Evolutionary conservation across 2,888 invertebrate genomes (phyloP).

Genomic region (Drosophila tanythrix): DNA sequence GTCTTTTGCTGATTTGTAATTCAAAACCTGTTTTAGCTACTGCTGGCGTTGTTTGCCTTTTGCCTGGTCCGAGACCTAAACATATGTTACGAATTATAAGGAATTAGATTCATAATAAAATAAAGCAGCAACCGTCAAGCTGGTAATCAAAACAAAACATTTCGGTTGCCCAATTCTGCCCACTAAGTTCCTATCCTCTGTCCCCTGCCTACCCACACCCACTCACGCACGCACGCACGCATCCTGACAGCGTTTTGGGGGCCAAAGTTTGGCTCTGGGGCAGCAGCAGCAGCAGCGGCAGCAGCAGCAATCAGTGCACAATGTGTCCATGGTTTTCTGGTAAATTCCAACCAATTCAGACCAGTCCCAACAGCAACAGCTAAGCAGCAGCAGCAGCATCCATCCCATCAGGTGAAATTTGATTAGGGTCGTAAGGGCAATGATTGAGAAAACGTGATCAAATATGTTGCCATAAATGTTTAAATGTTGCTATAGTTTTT

Average conservation of each 20-base stretch:
- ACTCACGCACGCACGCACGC: conserved; percentile 58
- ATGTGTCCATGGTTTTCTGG: conserved; percentile 74
- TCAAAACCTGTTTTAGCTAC: conserved; percentile 68
- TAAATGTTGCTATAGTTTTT: conserved; percentile 73
- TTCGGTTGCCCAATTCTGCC: conserved; percentile 36
- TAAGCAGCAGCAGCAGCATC: conserved; percentile 1
- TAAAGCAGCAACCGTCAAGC: conserved; percentile 70
- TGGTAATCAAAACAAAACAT: conserved; percentile 81
- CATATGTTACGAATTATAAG: conserved; percentile 81
- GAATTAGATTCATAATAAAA: conserved; percentile 80
- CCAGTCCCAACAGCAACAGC: conserved; percentile 4
- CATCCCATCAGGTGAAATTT: conserved; percentile 83
- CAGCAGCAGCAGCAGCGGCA: conserved; percentile 23
- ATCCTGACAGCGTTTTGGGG: conserved; percentile 20
- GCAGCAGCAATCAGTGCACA: conserved; percentile 75
- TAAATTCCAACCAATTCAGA: conserved; percentile 56
- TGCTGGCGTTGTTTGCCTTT: neutral
- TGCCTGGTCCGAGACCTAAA: conserved; percentile 49
- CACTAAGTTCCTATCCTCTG: neutral
- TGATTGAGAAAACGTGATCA: conserved; percentile 83
- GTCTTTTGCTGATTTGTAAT: conserved; percentile 72
- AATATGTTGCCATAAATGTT: conserved; percentile 80
- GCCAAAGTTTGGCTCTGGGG: neutral
- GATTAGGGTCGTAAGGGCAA: conserved; percentile 83
- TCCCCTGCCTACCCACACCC: conserved; percentile 22